These are phyloP conservation scores for Nothoprocta perdicaria DNA, from an alignment of 2,113 vertebrate genomes.

Conservation along the genomic window DNA sequence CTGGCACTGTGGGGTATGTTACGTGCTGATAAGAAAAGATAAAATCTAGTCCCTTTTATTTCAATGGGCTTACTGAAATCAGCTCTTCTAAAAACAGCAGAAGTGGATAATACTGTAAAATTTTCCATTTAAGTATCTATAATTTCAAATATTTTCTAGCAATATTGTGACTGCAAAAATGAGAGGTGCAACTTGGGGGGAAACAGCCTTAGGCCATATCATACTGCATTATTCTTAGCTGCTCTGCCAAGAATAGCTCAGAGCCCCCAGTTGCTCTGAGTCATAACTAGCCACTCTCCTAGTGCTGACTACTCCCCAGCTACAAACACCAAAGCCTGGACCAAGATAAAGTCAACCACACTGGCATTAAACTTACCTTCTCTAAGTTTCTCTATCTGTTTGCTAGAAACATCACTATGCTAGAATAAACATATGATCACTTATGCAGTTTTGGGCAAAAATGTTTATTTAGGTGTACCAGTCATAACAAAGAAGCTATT, in stretches of 20 bases:
- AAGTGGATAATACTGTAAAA: neutral
- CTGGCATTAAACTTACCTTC: neutral
- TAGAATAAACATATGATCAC: fast-evolving
- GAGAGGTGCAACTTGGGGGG: neutral
- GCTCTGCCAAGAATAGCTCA: neutral
- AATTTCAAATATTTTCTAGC: neutral
- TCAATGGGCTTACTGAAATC: neutral
- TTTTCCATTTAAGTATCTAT: neutral
- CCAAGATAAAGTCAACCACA: neutral
- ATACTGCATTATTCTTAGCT: neutral
- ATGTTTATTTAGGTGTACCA: neutral
- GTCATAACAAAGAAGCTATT: neutral
- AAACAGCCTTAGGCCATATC: neutral
- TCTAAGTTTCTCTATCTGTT: neutral
- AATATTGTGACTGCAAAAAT: neutral
- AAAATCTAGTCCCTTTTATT: neutral
- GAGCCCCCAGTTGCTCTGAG: neutral
- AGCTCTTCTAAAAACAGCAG: neutral
- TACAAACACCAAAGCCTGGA: neutral
- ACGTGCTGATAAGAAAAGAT: neutral
- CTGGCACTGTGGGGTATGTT: neutral
- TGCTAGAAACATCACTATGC: neutral
- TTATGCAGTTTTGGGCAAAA: neutral
- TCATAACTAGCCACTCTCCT: neutral
- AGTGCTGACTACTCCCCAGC: neutral